phyloP scores from a whole-genome alignment of 2,888 invertebrate genomes.

The Cantharis nigra region DNA sequence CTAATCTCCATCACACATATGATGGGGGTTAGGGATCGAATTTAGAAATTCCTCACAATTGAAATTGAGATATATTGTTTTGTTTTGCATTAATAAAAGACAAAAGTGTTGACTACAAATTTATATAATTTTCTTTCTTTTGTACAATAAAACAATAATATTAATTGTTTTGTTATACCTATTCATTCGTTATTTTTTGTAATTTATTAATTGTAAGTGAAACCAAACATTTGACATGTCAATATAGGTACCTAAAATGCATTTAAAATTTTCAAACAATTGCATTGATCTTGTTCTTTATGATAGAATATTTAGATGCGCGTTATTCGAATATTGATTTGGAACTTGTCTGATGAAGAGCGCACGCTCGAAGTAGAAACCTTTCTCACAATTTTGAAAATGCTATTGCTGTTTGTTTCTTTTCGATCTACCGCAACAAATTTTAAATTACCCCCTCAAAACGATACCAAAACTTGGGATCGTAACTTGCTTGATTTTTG shows the following conservation, averaged over 20 bases:
- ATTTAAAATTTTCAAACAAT: background rate
- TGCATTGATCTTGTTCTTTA: background rate
- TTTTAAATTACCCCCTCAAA: background rate
- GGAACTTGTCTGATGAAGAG: background rate
- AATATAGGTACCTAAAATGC: too few species aligned
- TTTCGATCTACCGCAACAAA: background rate
- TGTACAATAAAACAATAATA: background rate
- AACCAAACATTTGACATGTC: too few species aligned
- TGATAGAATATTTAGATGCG: background rate
- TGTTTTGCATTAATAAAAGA: conserved; percentile 8
- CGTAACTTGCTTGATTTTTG: background rate
- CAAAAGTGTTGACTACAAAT: background rate
- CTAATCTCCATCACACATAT: conserved; percentile 38
- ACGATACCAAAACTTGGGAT: background rate
- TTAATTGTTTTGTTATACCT: too few species aligned
- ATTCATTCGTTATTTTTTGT: too few species aligned
- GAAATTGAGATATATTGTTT: conserved; percentile 31
- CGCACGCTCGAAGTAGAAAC: background rate
- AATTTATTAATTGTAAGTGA: too few species aligned
- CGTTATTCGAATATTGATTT: background rate
- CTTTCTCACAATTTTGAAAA: background rate
- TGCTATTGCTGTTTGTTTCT: background rate
- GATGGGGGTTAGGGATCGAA: conserved; percentile 29
- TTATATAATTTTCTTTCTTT: background rate
- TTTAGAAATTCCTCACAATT: conserved; percentile 26